Evolutionary conservation across 2,797 vertebrate genomes (phyloP).

Genomic region (Catharus ustulatus): DNA sequence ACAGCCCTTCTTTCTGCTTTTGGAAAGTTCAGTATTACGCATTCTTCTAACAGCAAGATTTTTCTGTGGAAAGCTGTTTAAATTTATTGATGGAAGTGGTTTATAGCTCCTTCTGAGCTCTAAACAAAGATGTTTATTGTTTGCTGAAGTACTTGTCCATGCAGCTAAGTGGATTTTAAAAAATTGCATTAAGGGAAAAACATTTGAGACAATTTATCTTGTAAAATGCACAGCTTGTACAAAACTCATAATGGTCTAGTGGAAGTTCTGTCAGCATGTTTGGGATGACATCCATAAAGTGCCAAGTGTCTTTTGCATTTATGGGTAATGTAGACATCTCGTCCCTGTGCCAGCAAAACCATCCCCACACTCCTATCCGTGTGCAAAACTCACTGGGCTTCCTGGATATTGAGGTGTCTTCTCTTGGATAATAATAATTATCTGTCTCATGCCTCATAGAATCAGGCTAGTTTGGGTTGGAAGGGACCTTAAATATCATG

Average conservation of each 20-base stretch:
- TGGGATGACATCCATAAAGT: neutral
- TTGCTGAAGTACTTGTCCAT: constrained; percentile 3
- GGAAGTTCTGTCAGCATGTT: constrained; percentile 20
- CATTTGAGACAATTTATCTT: neutral
- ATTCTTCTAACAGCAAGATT: neutral
- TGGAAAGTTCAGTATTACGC: neutral
- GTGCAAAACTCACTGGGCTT: rapidly evolving
- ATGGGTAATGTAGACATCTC: neutral
- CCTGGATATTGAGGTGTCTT: neutral
- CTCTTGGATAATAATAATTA: neutral
- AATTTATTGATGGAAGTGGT: constrained; percentile 5
- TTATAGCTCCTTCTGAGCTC: constrained; percentile 38
- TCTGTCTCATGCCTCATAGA: neutral
- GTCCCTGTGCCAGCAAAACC: neutral
- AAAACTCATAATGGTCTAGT: neutral
- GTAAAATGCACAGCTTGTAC: neutral
- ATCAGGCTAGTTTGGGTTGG: neutral
- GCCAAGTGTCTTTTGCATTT: neutral
- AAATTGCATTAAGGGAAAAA: constrained; percentile 16
- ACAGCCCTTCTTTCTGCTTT: neutral
- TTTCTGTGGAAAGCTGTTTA: neutral
- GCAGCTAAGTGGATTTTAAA: constrained; percentile 35
- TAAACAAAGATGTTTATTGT: constrained; percentile 35
- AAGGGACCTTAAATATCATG: neutral
- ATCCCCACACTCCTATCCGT: neutral